A percentile compares a stretch with the other conserved stretches of the same genome.
phyloP scores from a whole-genome alignment of 2,113 vertebrate genomes.

The Clarias macrocephalus region DNA sequence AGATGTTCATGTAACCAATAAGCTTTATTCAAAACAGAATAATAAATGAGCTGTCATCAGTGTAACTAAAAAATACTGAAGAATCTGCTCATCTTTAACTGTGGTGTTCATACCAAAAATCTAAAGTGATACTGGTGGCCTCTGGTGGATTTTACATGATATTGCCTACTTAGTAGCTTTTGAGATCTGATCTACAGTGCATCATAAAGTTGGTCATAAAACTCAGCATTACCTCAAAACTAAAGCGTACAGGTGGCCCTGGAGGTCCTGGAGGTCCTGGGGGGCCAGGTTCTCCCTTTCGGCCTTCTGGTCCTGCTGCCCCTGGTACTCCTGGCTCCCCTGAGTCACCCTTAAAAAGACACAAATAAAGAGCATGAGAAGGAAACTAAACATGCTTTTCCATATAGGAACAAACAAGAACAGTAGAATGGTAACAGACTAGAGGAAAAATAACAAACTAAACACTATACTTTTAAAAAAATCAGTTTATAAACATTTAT shows the following conservation, averaged over 20 bases:
- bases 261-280: conserved; percentile 79
- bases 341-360: conserved; percentile 78
- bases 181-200: neutral
- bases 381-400: neutral
- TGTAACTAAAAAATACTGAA: neutral
- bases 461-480: no score
- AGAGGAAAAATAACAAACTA: neutral
- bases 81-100: conserved; percentile 8
- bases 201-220: neutral
- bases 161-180: neutral
- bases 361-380: neutral
- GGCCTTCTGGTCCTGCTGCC: conserved; percentile 75
- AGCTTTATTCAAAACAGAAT: conserved; percentile 6
- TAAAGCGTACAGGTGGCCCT: conserved; percentile 60
- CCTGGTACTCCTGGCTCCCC: conserved; percentile 79
- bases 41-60: conserved; percentile 24
- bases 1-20: conserved; percentile 11
- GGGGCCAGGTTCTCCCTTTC: conserved; percentile 77
- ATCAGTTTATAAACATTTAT: no score
- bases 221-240: conserved; percentile 80
- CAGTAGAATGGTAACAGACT: neutral
- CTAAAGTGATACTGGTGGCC: conserved; percentile 5
- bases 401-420: neutral
- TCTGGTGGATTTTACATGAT: conserved; percentile 33
- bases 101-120: neutral